A percentile compares a stretch with the other conserved stretches of the same genome.
Evolutionary conservation across 2,888 invertebrate species (phyloP).

Genomic region (Sclerodermus sp.): DNA sequence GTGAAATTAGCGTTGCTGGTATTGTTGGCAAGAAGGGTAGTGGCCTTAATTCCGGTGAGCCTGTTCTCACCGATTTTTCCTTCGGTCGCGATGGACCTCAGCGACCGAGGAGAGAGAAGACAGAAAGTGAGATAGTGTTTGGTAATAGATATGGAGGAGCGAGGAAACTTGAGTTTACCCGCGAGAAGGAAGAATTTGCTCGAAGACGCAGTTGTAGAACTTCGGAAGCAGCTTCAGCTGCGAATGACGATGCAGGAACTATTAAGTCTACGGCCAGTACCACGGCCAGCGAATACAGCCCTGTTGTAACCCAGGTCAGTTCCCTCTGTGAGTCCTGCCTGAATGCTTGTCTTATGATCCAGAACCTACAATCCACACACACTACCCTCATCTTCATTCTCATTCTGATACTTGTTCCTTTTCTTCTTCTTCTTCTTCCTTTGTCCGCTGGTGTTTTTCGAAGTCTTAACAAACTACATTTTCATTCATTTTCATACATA

Average conservation of each 20-base stretch:
- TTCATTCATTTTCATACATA: no score
- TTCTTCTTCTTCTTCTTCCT: no score
- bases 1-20: constrained; percentile 59
- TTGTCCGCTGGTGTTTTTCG: no score
- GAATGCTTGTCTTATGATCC: constrained; percentile 35
- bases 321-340: constrained; percentile 32
- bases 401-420: no score
- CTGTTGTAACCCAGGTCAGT: constrained; percentile 54
- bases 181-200: constrained; percentile 37
- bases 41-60: constrained; percentile 63
- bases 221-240: constrained; percentile 47
- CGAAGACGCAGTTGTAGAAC: constrained; percentile 59
- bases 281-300: constrained; percentile 54
- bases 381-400: no score
- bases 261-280: constrained; percentile 54
- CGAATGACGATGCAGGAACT: constrained; percentile 46
- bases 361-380: no score
- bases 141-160: constrained; percentile 64
- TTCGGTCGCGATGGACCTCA: constrained; percentile 59
- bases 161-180: constrained; percentile 57
- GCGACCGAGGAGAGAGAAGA: constrained; percentile 80
- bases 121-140: constrained; percentile 84
- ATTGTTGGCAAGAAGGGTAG: constrained; percentile 58
- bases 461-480: no score
- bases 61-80: constrained; percentile 71